A percentile compares a stretch with the other conserved stretches of the same genome.
Conservation (phyloP, 1,140 invertebrate species). For the Habropoda laboriosa region DNA sequence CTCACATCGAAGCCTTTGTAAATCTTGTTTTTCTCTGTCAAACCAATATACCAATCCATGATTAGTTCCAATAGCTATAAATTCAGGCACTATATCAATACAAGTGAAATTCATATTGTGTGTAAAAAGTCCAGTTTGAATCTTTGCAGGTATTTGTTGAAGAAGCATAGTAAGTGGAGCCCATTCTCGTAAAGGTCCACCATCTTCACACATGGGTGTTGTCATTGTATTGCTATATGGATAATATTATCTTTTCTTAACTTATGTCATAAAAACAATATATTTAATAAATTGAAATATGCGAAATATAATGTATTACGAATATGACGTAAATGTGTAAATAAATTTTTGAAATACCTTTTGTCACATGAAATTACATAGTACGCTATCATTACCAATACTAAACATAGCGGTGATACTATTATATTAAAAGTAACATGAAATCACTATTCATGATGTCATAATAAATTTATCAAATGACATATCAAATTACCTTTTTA, state of each 20-base stretch:
- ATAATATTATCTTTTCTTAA: conserved; percentile 20
- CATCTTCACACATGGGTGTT: conserved; percentile 82
- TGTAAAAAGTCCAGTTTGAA: conserved; percentile 90
- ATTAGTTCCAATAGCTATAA: conserved; percentile 93
- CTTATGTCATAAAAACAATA: background rate
- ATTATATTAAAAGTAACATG: background rate
- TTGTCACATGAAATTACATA: background rate
- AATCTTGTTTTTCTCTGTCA: conserved; percentile 87
- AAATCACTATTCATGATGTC: background rate
- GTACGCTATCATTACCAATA: background rate
- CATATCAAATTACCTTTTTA: conserved; percentile 14
- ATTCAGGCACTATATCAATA: conserved; percentile 90
- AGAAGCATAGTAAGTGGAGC: conserved; percentile 89
- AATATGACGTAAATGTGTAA: background rate
- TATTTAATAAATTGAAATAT: background rate
- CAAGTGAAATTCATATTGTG: conserved; percentile 91
- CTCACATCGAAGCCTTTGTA: conserved; percentile 90
- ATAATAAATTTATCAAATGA: background rate
- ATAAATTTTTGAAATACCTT: background rate
- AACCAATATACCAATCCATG: conserved; percentile 93
- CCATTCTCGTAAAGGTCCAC: conserved; percentile 89
- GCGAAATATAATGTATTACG: background rate
- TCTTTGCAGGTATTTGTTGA: conserved; percentile 89
- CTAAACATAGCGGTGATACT: background rate
- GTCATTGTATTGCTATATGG: conserved; percentile 68